Evolutionary conservation across 2,113 vertebrate species (phyloP).

Genomic region (Fregetta grallaria): DNA sequence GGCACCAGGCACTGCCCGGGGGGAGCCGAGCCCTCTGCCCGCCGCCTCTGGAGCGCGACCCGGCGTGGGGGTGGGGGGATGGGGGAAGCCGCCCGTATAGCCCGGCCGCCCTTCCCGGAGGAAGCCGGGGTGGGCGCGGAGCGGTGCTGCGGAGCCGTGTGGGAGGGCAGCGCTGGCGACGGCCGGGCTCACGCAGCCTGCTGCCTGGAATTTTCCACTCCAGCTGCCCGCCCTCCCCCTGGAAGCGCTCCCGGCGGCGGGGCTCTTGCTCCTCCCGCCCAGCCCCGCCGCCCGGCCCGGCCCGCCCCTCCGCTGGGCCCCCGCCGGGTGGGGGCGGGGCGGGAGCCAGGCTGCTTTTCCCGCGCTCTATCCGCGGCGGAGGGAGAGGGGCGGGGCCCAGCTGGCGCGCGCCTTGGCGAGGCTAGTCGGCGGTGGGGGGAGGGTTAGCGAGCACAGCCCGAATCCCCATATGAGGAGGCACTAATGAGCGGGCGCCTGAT

Average conservation of each 20-base stretch:
- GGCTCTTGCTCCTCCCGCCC: background rate
- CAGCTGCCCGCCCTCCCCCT: slow-evolving; percentile 1
- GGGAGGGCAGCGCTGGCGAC: background rate
- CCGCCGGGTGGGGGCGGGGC: background rate
- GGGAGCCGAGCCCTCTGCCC: background rate
- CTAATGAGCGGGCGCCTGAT: slow-evolving; percentile 10
- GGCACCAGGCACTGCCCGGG: background rate
- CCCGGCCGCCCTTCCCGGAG: background rate
- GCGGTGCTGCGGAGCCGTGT: background rate
- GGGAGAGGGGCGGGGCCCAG: background rate
- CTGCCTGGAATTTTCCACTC: slow-evolving; percentile 64
- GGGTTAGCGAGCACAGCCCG: background rate
- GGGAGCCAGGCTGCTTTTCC: background rate
- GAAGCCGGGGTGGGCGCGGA: background rate
- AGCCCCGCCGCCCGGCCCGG: background rate
- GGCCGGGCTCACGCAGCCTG: background rate
- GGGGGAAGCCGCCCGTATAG: no score
- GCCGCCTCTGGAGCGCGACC: background rate
- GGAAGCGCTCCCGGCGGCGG: background rate
- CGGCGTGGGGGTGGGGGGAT: no score
- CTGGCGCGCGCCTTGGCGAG: background rate
- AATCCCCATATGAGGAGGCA: slow-evolving; percentile 75
- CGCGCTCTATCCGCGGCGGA: background rate
- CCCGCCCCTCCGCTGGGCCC: background rate
- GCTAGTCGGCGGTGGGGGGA: no score